Evolutionary conservation across 2,113 vertebrate species (phyloP), one percentile per base, ranked within the genome.

Genomic region (Pterocles gutturalis): DNA sequence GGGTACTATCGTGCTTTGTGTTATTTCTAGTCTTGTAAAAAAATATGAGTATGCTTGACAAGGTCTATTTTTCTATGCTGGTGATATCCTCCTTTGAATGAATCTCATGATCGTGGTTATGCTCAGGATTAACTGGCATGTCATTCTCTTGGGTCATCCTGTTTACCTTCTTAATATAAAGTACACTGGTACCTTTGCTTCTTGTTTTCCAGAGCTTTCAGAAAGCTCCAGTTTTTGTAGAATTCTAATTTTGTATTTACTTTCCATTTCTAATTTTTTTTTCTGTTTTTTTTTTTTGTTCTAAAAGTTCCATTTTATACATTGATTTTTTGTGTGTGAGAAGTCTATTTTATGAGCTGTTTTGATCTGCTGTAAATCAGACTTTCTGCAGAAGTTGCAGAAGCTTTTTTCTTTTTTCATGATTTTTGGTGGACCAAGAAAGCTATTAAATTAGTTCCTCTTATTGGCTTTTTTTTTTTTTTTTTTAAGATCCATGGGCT

Each of bases 281-380:
- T 54, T 0, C 4, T 11, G 1, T 1, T 26, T 34, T 53, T 41
- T n/a, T n/a, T 62, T 75, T 36, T 60, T 9, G 0, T 34, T 80
- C 9, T 5, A 22, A 43, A 60, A 38, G 3, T 61, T 55, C 5
- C 3, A 33, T 81, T 81, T 73, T 43, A 26, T 41, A 5, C 10
- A 8, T 79, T 72, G 0, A 8, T 14, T 33, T 80, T 78, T 43
- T 72, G 8, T 3, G 7, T 51, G 18, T 49, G 54, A 62, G 54
- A 53, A 43, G 2, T 36, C 2, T 41, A 16, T 6, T 80, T 76
- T 26, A 64, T 83, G 34, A 71, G 12, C 36, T 75, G 10, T 82
- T 93, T 79, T 13, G 31, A 8, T 53, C 31, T 46, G 24, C 41
- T 84, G 5, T 62, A 65, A 43, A 57, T 83, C 13, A 70, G 16